Evolutionary conservation across 1,140 invertebrate genomes (phyloP).

Genomic region (Drosophila kepulauana): DNA sequence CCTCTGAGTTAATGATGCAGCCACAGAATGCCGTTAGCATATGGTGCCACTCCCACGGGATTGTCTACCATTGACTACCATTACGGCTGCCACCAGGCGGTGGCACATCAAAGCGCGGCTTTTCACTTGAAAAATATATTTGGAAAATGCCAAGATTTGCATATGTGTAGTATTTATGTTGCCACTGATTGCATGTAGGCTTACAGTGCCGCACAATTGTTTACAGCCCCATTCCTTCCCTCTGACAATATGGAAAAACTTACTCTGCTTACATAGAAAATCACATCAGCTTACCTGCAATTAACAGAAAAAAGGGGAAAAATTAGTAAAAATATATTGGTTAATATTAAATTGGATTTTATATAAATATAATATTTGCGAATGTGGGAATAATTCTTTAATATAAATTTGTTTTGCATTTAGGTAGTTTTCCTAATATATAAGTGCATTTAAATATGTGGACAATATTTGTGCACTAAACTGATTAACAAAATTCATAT

Average conservation of each 20-base stretch:
- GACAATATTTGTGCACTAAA: too few relatives aligned
- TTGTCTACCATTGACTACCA: constrained; percentile 5
- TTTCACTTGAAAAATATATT: constrained; percentile 63
- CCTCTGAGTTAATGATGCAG: constrained; percentile 74
- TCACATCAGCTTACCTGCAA: neutral
- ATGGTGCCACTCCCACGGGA: constrained; percentile 63
- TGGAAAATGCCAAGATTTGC: constrained; percentile 62
- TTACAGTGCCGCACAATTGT: constrained; percentile 1
- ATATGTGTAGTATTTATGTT: constrained; percentile 39
- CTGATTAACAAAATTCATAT: too few relatives aligned
- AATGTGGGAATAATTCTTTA: too few relatives aligned
- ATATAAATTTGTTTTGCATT: too few relatives aligned
- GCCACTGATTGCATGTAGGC: constrained; percentile 44
- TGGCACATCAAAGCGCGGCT: constrained; percentile 68
- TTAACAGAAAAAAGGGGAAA: too few relatives aligned
- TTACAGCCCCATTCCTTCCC: neutral
- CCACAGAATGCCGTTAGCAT: constrained; percentile 79
- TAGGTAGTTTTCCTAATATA: too few relatives aligned
- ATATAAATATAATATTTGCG: too few relatives aligned
- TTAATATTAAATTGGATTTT: too few relatives aligned
- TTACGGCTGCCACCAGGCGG: constrained; percentile 10
- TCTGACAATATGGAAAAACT: neutral
- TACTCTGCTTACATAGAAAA: neutral
- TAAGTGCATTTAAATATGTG: too few relatives aligned
- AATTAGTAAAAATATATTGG: too few relatives aligned